A percentile compares a stretch with the other conserved stretches of the same genome.
Evolutionary conservation across 2,113 vertebrate genomes (phyloP).

Genomic region (Oxyruncus cristatus): DNA sequence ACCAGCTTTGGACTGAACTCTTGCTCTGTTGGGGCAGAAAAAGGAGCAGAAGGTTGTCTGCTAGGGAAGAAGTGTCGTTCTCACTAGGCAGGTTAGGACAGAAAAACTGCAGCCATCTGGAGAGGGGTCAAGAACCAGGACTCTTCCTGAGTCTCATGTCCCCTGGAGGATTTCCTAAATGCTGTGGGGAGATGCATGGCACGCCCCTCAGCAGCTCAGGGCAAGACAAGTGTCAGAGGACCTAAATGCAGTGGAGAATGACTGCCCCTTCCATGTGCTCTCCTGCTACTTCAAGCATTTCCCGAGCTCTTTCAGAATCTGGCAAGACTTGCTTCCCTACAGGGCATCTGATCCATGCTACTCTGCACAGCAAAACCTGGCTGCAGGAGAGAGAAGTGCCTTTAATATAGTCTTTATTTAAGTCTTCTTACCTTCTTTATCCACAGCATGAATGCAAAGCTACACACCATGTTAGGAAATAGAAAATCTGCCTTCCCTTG

Average conservation of each 20-base stretch:
- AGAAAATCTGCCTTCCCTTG: neutral
- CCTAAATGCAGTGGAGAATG: neutral
- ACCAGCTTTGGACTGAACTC: neutral
- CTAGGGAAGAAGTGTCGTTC: neutral
- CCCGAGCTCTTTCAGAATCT: neutral
- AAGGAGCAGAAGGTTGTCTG: neutral
- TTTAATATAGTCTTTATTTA: neutral
- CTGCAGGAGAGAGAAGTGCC: neutral
- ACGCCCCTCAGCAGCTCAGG: neutral
- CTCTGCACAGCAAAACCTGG: neutral
- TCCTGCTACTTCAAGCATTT: neutral
- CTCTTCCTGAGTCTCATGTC: neutral
- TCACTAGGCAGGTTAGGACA: neutral
- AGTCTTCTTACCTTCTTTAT: neutral
- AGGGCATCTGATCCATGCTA: neutral
- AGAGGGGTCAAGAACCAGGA: neutral
- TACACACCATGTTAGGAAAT: accelerated
- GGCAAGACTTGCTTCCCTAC: neutral
- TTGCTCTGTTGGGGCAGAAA: neutral
- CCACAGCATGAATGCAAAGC: neutral
- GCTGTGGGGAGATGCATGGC: neutral
- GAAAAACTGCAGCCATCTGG: neutral
- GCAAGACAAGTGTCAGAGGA: neutral
- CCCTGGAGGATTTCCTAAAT: neutral
- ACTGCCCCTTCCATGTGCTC: neutral